Evolutionary conservation across 2,113 vertebrate species (phyloP).

Genomic region (Nycticorax nycticorax): DNA sequence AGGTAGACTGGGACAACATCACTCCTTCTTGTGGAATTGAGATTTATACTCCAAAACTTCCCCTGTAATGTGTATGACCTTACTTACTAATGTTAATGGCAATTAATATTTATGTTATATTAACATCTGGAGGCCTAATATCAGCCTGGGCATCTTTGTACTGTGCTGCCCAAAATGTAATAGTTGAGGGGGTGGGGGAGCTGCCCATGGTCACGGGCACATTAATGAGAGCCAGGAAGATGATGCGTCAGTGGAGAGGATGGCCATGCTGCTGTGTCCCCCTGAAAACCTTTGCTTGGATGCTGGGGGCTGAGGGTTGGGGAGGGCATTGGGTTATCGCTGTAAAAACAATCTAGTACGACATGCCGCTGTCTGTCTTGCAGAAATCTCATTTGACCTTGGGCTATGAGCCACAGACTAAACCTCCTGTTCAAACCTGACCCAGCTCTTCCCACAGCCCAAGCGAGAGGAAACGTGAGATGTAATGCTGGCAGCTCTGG

Average conservation of each 20-base stretch:
- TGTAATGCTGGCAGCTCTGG: conserved; percentile 60
- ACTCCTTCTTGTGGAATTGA: background rate
- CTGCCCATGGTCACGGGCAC: background rate
- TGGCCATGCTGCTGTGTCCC: background rate
- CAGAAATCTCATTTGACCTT: conserved; percentile 53
- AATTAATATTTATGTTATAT: background rate
- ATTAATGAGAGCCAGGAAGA: background rate
- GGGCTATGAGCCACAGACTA: conserved; percentile 54
- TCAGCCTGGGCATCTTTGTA: background rate
- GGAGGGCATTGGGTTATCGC: background rate
- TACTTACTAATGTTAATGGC: background rate
- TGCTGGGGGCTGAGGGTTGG: background rate
- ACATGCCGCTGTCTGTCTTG: background rate
- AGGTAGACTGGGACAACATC: background rate
- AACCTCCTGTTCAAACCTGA: conserved; percentile 70
- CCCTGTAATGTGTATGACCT: background rate
- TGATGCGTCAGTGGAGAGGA: background rate
- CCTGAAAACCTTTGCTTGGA: background rate
- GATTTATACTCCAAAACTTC: background rate
- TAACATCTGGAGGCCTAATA: background rate
- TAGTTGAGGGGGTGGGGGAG: background rate
- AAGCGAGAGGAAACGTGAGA: conserved; percentile 67
- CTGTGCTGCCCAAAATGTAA: background rate
- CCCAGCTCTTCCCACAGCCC: conserved; percentile 1
- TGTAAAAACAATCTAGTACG: background rate